phyloP scores from a whole-genome alignment of 2,113 vertebrate species.

The Actenoides hombroni region DNA sequence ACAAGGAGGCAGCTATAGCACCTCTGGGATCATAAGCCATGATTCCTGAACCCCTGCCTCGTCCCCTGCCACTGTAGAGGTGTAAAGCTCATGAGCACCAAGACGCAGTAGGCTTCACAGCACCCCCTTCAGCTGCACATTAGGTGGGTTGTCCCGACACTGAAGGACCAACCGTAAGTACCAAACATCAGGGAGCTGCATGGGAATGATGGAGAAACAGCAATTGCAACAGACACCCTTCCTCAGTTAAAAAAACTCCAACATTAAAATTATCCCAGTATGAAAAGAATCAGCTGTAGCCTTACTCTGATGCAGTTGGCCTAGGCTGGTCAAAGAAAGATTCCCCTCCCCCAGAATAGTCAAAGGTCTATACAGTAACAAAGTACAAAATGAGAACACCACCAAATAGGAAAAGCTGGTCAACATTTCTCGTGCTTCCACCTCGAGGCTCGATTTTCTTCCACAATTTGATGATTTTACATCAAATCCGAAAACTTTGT shows the following conservation, averaged over 20 bases:
- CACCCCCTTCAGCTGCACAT: not conserved
- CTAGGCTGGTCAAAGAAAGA: not conserved
- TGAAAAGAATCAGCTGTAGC: not conserved
- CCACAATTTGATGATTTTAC: not conserved
- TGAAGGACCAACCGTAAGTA: not conserved
- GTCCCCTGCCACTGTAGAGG: not conserved
- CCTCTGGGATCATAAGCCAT: not conserved
- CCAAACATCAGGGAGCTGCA: not conserved
- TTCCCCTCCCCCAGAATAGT: not conserved
- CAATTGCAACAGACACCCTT: not conserved
- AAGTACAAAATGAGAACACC: not conserved
- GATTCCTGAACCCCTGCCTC: not conserved
- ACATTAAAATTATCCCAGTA: not conserved
- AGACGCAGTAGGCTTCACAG: not conserved
- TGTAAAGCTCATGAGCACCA: not conserved
- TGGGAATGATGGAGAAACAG: not conserved
- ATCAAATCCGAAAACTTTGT: not conserved
- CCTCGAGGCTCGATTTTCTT: not conserved
- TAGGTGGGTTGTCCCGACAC: not conserved
- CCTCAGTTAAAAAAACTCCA: not conserved
- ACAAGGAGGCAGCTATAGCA: constrained; percentile 4
- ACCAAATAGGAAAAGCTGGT: not conserved
- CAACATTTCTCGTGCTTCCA: not conserved
- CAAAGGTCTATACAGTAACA: not conserved
- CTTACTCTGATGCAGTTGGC: not conserved